Percentiles rank a stretch among this genome's conserved stretches.
Conservation (phyloP, 1,140 invertebrate genomes). For the Aphelinus certus region DNA sequence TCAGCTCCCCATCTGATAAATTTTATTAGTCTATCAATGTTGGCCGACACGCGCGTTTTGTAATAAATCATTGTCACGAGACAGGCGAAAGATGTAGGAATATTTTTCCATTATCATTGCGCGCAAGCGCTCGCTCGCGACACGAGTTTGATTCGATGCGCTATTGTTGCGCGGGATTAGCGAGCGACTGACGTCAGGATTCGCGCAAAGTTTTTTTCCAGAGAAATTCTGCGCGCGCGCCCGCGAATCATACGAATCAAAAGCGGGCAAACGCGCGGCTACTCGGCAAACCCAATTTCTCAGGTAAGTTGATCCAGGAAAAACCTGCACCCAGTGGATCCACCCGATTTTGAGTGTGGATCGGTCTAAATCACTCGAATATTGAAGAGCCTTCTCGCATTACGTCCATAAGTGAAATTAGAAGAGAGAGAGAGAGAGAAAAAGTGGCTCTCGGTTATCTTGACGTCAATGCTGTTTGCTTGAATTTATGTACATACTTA, state of each 20-base stretch:
- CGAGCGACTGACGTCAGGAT: not conserved
- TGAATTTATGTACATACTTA: slow-evolving; percentile 2
- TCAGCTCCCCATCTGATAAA: too few relatives aligned
- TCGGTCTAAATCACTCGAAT: not conserved
- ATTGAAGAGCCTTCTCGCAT: not conserved
- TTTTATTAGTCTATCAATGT: not conserved
- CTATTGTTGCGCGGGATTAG: not conserved
- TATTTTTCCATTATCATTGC: not conserved
- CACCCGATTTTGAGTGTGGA: too few relatives aligned
- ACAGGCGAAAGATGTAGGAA: not conserved
- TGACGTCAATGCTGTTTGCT: slow-evolving; percentile 21
- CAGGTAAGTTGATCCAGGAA: too few relatives aligned
- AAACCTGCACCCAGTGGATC: too few relatives aligned
- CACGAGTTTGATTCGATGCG: not conserved
- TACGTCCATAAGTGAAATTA: not conserved
- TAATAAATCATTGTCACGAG: slow-evolving; percentile 4
- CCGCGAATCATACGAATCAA: too few relatives aligned
- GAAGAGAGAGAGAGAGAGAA: not conserved
- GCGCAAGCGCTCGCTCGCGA: too few relatives aligned
- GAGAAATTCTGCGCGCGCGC: not conserved
- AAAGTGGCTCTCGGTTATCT: slow-evolving; percentile 3
- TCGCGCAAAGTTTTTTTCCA: not conserved
- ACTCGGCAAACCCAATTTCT: too few relatives aligned
- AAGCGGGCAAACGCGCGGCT: too few relatives aligned
- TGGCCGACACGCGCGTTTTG: not conserved